Evolutionary conservation across 2,113 vertebrate species (phyloP).

Genomic region (Ellobius talpinus): DNA sequence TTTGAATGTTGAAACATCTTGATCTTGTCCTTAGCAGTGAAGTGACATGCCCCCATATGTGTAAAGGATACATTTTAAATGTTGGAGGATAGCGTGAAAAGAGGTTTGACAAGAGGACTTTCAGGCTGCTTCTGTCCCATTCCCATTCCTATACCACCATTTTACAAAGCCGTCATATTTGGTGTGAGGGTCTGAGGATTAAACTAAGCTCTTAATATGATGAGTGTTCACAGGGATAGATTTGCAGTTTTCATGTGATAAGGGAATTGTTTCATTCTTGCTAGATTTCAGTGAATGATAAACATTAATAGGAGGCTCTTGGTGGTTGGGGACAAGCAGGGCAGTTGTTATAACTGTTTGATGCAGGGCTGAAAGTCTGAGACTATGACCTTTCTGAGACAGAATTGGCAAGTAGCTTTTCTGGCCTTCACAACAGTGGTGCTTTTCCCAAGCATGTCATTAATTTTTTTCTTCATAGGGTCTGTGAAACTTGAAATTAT

Average conservation of each 20-base stretch:
- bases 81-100: neutral
- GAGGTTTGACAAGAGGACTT: too few relatives aligned
- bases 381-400: conserved; percentile 1
- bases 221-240: neutral
- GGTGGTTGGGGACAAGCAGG: neutral
- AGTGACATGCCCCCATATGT: neutral
- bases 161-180: conserved; percentile 12
- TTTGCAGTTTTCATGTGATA: neutral
- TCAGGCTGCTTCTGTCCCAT: conserved; percentile 15
- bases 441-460: neutral
- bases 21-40: conserved; percentile 27
- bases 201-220: neutral
- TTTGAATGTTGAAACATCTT: neutral
- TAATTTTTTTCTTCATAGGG: neutral
- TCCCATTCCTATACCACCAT: neutral
- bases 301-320: neutral
- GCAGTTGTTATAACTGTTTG: neutral
- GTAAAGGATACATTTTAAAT: neutral
- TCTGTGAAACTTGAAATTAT: conserved; percentile 51
- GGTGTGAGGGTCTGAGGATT: neutral
- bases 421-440: neutral
- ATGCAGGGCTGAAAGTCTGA: neutral
- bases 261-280: neutral
- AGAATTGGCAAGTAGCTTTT: conserved; percentile 36
- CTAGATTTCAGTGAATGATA: neutral